Conservation (phyloP, 2,888 invertebrate genomes). For the Rhagium mordax region DNA sequence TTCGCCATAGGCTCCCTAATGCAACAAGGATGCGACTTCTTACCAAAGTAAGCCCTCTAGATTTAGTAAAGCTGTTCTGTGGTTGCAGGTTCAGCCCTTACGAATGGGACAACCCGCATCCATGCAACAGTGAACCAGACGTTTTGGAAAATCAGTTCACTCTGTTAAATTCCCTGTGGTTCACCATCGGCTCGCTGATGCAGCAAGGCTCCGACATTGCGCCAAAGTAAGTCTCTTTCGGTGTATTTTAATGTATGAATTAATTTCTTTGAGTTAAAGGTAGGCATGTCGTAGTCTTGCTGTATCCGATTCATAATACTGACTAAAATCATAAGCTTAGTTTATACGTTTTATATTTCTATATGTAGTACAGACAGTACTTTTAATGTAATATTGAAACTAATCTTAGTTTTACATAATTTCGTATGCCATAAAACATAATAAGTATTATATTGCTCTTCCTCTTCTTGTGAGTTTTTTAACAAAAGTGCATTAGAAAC, state of each 20-base stretch:
- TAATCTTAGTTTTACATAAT: no score
- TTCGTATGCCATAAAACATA: no score
- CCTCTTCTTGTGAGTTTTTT: no score
- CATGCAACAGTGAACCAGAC: conserved; percentile 87
- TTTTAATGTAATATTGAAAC: no score
- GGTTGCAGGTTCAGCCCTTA: conserved; percentile 89
- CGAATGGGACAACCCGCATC: conserved; percentile 93
- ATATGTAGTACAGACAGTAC: no score
- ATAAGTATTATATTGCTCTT: no score
- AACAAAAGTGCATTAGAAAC: no score
- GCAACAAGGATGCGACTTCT: conserved; percentile 96
- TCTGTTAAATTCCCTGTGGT: conserved; percentile 94
- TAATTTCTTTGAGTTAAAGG: conserved; percentile 18
- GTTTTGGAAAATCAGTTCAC: conserved; percentile 93
- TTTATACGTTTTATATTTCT: not conserved
- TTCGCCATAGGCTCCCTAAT: conserved; percentile 96
- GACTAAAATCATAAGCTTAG: not conserved
- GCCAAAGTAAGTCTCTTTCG: conserved; percentile 82
- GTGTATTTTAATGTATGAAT: conserved; percentile 17
- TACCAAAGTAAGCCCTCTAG: conserved; percentile 85
- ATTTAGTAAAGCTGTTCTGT: conserved; percentile 46
- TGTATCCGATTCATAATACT: conserved; percentile 32
- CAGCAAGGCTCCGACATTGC: conserved; percentile 95
- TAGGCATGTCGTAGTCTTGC: conserved; percentile 53
- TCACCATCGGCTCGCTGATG: conserved; percentile 93